Conservation (phyloP, 1,140 invertebrate genomes). For the Piezodorus guildinii region DNA sequence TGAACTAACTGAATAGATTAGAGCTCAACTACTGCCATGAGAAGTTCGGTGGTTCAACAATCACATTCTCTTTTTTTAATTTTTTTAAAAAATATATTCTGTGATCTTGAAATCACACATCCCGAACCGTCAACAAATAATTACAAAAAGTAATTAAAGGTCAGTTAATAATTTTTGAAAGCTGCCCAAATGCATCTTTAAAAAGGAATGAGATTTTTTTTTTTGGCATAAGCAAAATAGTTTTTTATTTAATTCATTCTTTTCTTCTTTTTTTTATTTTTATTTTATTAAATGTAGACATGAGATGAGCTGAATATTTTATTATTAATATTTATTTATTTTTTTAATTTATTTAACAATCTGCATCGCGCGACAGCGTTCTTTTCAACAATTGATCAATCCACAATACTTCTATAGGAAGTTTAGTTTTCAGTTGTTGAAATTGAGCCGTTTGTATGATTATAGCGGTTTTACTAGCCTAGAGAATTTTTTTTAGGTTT, state of each 20-base stretch:
- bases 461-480: constrained; percentile 3
- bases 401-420: neutral
- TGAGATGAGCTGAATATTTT: neutral
- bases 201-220: constrained; percentile 5
- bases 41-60: neutral
- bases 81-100: neutral
- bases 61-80: neutral
- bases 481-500: neutral
- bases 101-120: neutral
- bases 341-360: neutral
- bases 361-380: constrained; percentile 9
- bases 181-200: constrained; percentile 8
- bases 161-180: constrained; percentile 2
- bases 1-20: neutral
- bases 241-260: neutral
- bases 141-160: neutral
- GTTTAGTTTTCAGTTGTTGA: neutral
- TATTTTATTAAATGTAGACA: neutral
- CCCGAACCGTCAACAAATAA: neutral
- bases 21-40: neutral
- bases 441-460: neutral
- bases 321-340: too few relatives aligned
- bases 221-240: constrained; percentile 9
- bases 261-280: neutral
- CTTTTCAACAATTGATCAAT: constrained; percentile 3